Conservation (phyloP, 37 sponge, comb jelly and placozoan genomes). For the Cliona cf. orientalis region DNA sequence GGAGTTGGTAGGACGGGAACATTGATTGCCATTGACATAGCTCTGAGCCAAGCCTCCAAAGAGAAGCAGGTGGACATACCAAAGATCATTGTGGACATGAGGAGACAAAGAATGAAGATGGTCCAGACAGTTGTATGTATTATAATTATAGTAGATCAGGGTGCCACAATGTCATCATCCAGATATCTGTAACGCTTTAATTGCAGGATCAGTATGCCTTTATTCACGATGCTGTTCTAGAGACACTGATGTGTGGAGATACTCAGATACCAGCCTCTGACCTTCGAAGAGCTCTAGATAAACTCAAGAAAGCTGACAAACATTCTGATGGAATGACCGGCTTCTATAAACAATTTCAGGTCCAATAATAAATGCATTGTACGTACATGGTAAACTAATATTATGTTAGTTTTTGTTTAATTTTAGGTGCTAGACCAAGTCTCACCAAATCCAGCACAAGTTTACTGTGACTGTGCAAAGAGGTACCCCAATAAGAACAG, state of each 20-base stretch:
- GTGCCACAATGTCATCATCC: too few relatives aligned
- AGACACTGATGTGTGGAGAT: constrained; percentile 46
- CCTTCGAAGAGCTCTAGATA: constrained; percentile 3
- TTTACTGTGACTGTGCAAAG: neutral
- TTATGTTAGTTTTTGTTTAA: neutral
- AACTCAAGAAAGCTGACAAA: neutral
- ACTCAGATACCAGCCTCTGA: constrained; percentile 42
- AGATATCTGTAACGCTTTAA: neutral
- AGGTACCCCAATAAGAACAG: constrained; percentile 34
- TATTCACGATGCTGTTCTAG: constrained; percentile 65
- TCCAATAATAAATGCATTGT: neutral
- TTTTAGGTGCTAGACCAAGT: constrained; percentile 45
- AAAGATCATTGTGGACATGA: constrained; percentile 46
- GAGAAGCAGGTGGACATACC: constrained; percentile 62
- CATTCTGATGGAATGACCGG: constrained; percentile 23
- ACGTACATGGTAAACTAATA: neutral
- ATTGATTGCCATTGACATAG: constrained; percentile 68
- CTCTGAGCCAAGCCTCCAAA: constrained; percentile 53
- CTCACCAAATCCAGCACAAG: constrained; percentile 28
- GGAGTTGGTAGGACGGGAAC: constrained; percentile 87
- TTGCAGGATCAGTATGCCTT: constrained; percentile 68
- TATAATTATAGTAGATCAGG: neutral
- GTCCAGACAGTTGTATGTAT: constrained; percentile 64
- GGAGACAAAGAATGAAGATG: constrained; percentile 79
- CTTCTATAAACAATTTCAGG: constrained; percentile 53